phyloP scores from a whole-genome alignment of 2,888 invertebrate species.

The Conchocele bisecta region DNA sequence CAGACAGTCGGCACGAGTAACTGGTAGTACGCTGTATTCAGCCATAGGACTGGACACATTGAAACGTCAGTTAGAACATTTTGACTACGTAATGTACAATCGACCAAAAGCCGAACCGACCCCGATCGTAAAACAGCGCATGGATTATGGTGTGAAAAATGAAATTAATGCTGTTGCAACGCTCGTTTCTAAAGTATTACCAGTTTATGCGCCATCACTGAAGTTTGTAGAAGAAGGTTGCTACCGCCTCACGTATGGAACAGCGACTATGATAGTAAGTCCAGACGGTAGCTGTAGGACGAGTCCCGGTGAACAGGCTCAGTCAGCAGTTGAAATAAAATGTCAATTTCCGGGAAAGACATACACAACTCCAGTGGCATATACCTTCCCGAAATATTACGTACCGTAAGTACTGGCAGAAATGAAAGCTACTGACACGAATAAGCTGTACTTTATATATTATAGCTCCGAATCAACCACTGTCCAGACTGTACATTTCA shows the following conservation, averaged over 20 bases:
- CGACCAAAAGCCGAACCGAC: not conserved
- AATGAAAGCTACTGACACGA: constrained; percentile 18
- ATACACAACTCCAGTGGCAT: constrained; percentile 23
- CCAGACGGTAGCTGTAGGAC: constrained; percentile 27
- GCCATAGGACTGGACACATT: constrained; percentile 35
- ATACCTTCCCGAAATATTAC: constrained; percentile 35
- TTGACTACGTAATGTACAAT: not conserved
- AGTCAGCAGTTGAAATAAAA: constrained; percentile 42
- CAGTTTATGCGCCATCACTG: not conserved
- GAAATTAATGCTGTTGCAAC: constrained; percentile 25
- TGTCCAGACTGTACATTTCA: not conserved
- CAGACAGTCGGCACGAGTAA: constrained; percentile 10
- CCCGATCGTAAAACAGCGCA: not conserved
- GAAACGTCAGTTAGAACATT: constrained; percentile 15
- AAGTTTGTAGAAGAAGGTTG: constrained; percentile 9
- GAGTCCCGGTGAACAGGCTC: not conserved
- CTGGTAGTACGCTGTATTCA: constrained; percentile 29
- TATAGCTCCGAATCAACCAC: constrained; percentile 17
- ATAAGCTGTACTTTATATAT: constrained; percentile 5
- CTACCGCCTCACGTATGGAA: not conserved
- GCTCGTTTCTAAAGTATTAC: constrained; percentile 6
- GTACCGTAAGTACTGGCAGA: constrained; percentile 40
- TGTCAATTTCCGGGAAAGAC: constrained; percentile 43
- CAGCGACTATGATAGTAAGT: constrained; percentile 8
- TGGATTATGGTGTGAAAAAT: constrained; percentile 14